Evolutionary conservation across 1,140 invertebrate species (phyloP), one percentile per base, ranked within the genome.

Genomic region (Linepithema humile): DNA sequence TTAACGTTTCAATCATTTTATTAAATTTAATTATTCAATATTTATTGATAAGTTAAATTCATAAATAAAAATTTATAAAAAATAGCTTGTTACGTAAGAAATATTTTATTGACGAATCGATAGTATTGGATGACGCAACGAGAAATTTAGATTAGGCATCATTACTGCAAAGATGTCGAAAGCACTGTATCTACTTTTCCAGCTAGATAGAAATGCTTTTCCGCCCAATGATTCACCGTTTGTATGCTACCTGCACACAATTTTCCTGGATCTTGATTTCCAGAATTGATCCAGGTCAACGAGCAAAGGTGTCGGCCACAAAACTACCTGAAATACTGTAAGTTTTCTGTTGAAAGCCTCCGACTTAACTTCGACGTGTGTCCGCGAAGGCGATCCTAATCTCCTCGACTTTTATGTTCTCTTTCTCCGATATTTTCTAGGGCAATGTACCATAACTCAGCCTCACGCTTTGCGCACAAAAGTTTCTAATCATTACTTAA

Each of bases 231-330:
- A 70, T 72, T 86, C 85, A 74, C 86, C 65, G 80, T 72, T 45
- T 74, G 72, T 87, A 88, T 82, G 70, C 53, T 82, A 62, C 69
- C 55, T 86, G 80, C 73, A 48, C 86, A 84, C 72, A 70, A 87
- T 84, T 88, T 86, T 89, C 84, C 85, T 83, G 32, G 69, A 65
- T 74, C 85, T 87, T 87, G 82, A 87, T 88, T 80, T 85, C 70
- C 60, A 80, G 53, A 60, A 84, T 78, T 73, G 85, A 87, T 87
- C 72, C 20, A 55, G 70, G 62, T 80, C 75, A 70, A 80, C 64
- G 50, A 80, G 64, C 48, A 80, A 80, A 70, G 75, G 64, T 80
- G 75, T 80, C 75, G 62, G 64, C 64, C 50, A 70, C 35, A 80
- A 70, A 69, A 43, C 64, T 70, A 70, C 64, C 75, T 80, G 75